These are phyloP conservation scores for Trichonephila clavata DNA, from an alignment of 1,140 invertebrate species.

Conservation along the genomic window DNA sequence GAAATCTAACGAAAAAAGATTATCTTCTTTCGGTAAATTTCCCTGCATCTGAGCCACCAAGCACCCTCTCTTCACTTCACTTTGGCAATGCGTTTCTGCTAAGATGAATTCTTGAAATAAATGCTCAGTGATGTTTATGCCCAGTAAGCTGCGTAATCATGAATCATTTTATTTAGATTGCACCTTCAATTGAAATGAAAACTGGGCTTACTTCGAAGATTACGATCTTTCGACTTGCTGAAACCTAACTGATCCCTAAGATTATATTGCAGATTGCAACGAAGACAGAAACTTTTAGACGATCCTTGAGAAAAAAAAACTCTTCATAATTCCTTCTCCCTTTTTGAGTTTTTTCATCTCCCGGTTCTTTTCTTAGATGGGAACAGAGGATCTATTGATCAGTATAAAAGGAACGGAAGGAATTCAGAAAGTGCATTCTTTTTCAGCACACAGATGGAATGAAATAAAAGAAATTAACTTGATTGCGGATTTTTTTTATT, in stretches of 20 bases:
- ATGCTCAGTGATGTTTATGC: slow-evolving; percentile 12
- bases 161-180: slow-evolving; percentile 41
- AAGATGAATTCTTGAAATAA: slow-evolving; percentile 27
- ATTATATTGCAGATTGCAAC: slow-evolving; percentile 29
- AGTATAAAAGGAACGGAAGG: slow-evolving; percentile 7
- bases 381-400: not conserved
- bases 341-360: not conserved
- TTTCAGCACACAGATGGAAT: not conserved
- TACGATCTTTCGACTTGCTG: slow-evolving; percentile 37
- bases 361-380: not conserved
- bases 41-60: not conserved
- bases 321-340: slow-evolving; percentile 5
- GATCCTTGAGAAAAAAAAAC: not conserved
- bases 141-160: slow-evolving; percentile 30
- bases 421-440: slow-evolving; percentile 14
- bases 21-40: slow-evolving; percentile 29
- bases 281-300: not conserved
- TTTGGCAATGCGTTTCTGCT: not conserved
- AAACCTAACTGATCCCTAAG: slow-evolving; percentile 15
- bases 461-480: slow-evolving; percentile 35
- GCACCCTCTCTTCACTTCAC: not conserved
- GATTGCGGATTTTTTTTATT: slow-evolving; percentile 12
- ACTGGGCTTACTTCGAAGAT: slow-evolving; percentile 16
- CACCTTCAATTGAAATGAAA: slow-evolving; percentile 18
- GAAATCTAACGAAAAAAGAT: slow-evolving; percentile 32